Base-by-base conservation (phyloP, 2,888 invertebrate genomes). In the Lucinisca nassula region DNA sequence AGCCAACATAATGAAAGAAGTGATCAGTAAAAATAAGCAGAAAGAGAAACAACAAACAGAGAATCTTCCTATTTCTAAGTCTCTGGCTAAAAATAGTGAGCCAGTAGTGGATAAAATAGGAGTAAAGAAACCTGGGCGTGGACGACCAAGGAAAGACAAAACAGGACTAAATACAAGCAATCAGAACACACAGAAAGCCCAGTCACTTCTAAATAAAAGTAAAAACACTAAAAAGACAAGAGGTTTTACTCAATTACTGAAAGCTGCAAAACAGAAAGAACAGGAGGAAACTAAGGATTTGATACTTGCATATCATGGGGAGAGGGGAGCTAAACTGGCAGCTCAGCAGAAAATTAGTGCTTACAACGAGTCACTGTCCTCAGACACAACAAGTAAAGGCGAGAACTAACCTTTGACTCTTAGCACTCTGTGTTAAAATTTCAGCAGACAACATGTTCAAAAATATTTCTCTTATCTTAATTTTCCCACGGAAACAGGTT, bases 301-400 rank as follows among this genome's bases (percentile, higher is more conserved):
- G 2, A 67, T 35, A 32, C 1, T 1, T 10, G 27, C 24, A 14
- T 24, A 67, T 35, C 67, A 67, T 72, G 51, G 49, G 12, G 79
- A 79, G 35, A 61, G 79, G 12, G 79, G 79, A 6, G 79, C 79
- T 8, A 79, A 79, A 45, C 49, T 79, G 32, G 51, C 67, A 72
- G 79, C 79, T 8, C 79, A 79, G 27, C 67, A 79, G 24, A 79
- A 61, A 35, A 35, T 79, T 0, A 79, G 70, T 72, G 70, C 70
- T 0, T 79, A 79, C 72, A 79, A 79, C 32, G 72, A 79, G 70
- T 45, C 70, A 10, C 17, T 51, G 32, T 32, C 32, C 6, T 32
- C 35, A 10, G 35, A 67, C 35, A 10, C 6, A 1, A 35, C 35
- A 35, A 14, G 6, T 61, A 14, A 61, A 30, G 61, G 61, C 24